Evolutionary conservation across 2,113 vertebrate species (phyloP).

Genomic region (Sitta europaea): DNA sequence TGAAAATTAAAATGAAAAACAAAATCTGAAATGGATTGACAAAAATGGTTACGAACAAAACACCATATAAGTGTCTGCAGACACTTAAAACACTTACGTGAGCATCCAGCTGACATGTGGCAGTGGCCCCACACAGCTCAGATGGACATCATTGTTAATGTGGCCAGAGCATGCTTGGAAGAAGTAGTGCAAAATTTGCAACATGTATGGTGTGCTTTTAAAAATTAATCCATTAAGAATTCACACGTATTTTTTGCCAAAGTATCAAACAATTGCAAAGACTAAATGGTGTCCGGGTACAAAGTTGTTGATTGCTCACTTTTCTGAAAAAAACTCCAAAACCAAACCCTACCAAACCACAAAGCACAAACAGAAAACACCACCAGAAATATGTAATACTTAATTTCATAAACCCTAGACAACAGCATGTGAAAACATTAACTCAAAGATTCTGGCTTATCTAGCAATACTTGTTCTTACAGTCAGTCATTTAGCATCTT

Average conservation of each 20-base stretch:
- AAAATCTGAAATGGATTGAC: not conserved
- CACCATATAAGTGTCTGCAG: not conserved
- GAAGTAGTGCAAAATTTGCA: not conserved
- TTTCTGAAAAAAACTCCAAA: not conserved
- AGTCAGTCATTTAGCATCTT: not conserved
- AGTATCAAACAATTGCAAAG: not conserved
- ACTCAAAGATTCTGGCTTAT: not conserved
- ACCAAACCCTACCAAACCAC: not conserved
- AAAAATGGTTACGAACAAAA: not conserved
- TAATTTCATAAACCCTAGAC: not conserved
- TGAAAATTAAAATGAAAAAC: not conserved
- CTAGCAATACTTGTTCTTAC: not conserved
- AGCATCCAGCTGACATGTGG: fast-evolving
- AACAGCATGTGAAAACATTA: not conserved
- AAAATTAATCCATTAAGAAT: not conserved
- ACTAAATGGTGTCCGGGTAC: not conserved
- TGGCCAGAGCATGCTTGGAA: not conserved
- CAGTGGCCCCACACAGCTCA: not conserved
- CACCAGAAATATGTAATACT: not conserved
- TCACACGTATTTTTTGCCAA: not conserved
- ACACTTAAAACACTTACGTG: fast-evolving
- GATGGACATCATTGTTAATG: fast-evolving
- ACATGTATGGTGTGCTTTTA: not conserved
- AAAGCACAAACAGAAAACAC: not conserved
- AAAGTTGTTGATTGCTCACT: not conserved